Evolutionary conservation across 2,888 invertebrate species (phyloP), one percentile per base, ranked within the genome.

Genomic region (Lomographa bimaculata): DNA sequence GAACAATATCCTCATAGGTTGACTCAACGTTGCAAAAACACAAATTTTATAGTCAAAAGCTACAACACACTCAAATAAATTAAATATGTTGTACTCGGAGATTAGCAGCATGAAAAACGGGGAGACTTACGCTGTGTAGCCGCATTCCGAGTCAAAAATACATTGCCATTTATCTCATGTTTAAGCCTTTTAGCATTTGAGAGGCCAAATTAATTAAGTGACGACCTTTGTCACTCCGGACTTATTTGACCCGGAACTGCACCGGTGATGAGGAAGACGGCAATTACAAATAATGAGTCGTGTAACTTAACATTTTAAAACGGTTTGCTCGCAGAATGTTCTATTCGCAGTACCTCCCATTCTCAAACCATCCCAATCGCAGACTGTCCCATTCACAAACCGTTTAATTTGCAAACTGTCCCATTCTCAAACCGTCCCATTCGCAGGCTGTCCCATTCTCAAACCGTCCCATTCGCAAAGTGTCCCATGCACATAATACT

Each of bases 151-250:
- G 28, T 40, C 36, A 26, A 21, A 42, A 32, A 36, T 42, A 42
- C 27, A 36, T 32, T 42, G 26, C 16, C 35, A 36, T 42, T 35
- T 41, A 30, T 36, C 42, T 42, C 14, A 20, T 19, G 21, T 32
- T 27, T 37, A 42, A 44, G 20, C 12, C 27, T 23, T 44, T 41
- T 38, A 40, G 28, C 18, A 37, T 53, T 46, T 50, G 32, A 34
- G 41, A 44, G 43, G 34, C 21, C 42, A 45, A 45, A 38, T 18
- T 45, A 38, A 49, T 47, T 49, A 54, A 40, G 46, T 42, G 42
- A 35, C 35, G 46, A 47, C 54, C 54, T 54, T 51, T 35, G 35
- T 27, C 18, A 45, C 26, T 37, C 32, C 7, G 42, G 29, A 44
- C 29, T 40, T 36, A 38, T 40, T 24, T 38, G 39, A 49, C 23